Conservation (phyloP, 2,888 invertebrate species). For the Eurytoma adleriae region DNA sequence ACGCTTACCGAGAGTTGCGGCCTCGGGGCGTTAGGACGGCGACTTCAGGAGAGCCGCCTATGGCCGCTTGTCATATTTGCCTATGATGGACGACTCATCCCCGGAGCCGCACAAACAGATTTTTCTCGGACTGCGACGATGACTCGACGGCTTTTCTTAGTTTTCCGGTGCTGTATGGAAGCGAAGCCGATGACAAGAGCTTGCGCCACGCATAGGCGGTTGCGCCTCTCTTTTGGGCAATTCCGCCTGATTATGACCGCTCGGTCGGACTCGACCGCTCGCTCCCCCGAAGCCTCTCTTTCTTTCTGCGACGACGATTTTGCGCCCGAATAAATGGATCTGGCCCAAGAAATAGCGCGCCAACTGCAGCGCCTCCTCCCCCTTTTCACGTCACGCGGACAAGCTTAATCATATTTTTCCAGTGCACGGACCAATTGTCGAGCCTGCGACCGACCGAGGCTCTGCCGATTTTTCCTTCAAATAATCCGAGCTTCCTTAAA, state of each 20-base stretch:
- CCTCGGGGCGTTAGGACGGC: conserved; percentile 57
- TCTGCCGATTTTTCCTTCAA: not conserved
- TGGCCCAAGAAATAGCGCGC: not conserved
- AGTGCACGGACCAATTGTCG: conserved; percentile 1
- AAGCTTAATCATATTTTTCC: conserved; percentile 47
- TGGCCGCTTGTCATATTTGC: conserved; percentile 75
- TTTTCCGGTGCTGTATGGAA: conserved; percentile 45
- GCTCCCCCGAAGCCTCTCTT: not conserved
- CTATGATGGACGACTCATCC: conserved; percentile 74
- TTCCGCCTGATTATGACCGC: conserved; percentile 71
- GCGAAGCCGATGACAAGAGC: conserved; percentile 50
- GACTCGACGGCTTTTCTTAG: conserved; percentile 71
- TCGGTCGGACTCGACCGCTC: conserved; percentile 59
- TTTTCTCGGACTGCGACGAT: conserved; percentile 64
- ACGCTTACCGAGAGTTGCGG: conserved; percentile 67
- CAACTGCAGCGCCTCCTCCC: conserved; percentile 25
- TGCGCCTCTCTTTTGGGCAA: conserved; percentile 70
- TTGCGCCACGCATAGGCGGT: conserved; percentile 37
- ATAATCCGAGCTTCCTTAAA: too few species aligned
- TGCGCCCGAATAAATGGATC: conserved; percentile 53
- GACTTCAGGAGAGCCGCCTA: conserved; percentile 65
- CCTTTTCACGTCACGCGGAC: conserved; percentile 40
- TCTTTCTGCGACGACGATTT: conserved; percentile 62
- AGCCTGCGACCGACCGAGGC: not conserved
- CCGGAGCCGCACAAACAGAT: conserved; percentile 65